Percentiles rank a stretch among this genome's conserved stretches.
phyloP scores from a whole-genome alignment of 2,113 vertebrate species.

The Tyrannus savana region DNA sequence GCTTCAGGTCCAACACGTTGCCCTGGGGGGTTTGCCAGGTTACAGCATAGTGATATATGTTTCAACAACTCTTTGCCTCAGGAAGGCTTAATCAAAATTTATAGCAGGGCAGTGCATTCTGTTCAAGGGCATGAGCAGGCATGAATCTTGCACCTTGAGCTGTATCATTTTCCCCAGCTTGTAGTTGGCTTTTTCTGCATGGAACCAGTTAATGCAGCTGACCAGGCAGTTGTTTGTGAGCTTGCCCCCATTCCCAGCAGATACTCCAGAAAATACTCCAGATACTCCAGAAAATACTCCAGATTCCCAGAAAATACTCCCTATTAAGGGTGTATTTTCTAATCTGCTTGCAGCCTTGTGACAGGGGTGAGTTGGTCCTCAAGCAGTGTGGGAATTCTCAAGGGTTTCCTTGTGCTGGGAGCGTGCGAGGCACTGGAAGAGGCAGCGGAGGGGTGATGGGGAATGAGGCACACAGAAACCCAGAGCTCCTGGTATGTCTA shows the following conservation, averaged over 20 bases:
- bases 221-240: fast-evolving
- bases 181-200: not conserved
- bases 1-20: not conserved
- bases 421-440: fast-evolving
- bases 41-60: not conserved
- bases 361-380: not conserved
- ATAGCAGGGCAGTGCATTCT: not conserved
- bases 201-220: not conserved
- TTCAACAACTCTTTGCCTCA: slow-evolving; percentile 1
- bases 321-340: not conserved
- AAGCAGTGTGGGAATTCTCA: fast-evolving
- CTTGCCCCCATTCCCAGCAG: not conserved
- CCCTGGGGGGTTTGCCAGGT: not conserved
- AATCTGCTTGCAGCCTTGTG: not conserved
- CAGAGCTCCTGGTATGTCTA: fast-evolving
- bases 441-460: fast-evolving
- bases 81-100: slow-evolving; percentile 17
- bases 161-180: not conserved
- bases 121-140: not conserved
- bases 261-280: no score
- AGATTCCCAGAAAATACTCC: not conserved
- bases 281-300: no score
- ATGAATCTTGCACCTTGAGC: not conserved
- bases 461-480: not conserved
- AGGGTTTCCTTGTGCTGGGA: not conserved